Evolutionary conservation across 2,113 vertebrate genomes (phyloP), one percentile per base, ranked within the genome.

Genomic region (Onychorhynchus coronatus): DNA sequence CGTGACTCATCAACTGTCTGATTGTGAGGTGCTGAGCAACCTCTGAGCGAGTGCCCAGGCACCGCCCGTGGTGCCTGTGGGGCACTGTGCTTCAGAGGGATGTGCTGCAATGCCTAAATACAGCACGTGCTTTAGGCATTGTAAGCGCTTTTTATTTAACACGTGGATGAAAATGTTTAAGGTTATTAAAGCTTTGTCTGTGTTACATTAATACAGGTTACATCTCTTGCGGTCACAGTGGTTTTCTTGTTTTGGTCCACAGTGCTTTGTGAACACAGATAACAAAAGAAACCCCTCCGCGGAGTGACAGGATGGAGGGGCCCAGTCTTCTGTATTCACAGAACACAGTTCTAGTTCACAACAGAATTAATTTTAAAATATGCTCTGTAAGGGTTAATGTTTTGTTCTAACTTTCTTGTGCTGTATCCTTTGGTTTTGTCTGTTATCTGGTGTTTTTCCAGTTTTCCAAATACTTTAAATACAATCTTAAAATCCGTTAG

Each of bases 31-130:
- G 21, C 58, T 12, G 30, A 27, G 20, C 44, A n/a, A 37, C 44
- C 37, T 50, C 13, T 25, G 55, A 42, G 31, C 9, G 11, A 28
- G 55, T 14, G 56, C 41, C 35, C 23, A 16, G 33, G 55, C 53
- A 6, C 16, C 11, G 5, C 19, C 30, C 8, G 0, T 53, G 12
- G 24, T 22, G 42, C 33, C 47, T 44, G 0, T 25, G 19, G 28
- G 56, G 71, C 23, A 28, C 24, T 19, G 18, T 19, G 24, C 20
- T 58, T 42, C 49, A 25, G 33, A 71, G 58, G 28, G 20, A 25
- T 19, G 37, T 39, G 37, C 67, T 66, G 28, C 42, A 33, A 16
- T 14, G 12, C 27, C 16, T 23, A 11, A 50, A 35, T 33, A 5
- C 61, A 28, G 30, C 15, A 46, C 41, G n/a, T 21, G 28, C 41